Base-by-base conservation (phyloP, 1,140 invertebrate species). In the Metaphire vulgaris region DNA sequence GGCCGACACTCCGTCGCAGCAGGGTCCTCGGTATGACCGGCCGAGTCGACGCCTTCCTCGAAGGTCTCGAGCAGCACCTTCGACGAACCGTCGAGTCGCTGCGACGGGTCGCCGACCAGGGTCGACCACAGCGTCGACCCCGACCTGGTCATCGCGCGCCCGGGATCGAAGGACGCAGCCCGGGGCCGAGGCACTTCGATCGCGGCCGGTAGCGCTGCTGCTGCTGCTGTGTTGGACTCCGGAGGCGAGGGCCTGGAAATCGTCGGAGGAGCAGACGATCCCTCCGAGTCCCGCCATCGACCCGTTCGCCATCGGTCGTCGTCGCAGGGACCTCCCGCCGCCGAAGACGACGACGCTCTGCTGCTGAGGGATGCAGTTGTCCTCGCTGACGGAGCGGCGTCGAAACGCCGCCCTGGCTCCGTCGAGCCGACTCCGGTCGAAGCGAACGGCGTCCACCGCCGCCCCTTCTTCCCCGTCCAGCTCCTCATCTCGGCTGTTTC, bases 301-400 rank as follows among this genome's bases (percentile, higher is more conserved):
- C 6, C 41, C 41, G 21, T 56, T 56, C 41, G 6, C 41, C 41
- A 56, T 21, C 41, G 41, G 41, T 56, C 41, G 41, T n/a, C n/a
- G n/a, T n/a, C n/a, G n/a, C 66, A 74, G 33, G 2, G 68, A 66
- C 16, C 26, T 73, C 31, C 16, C 56, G n/a, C n/a, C n/a, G n/a
- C n/a, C n/a, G n/a, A n/a, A n/a, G 32, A 29, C 75, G 6, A 21
- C 26, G 31, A 26, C 69, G 68, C 41, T 41, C 15, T 32, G 29
- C 1, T 1, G 6, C 28, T 41, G 33, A 1, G 1, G 33, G 30
- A 33, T 26, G 30, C 33, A 33, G 69, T 71, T 71, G 56, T 78
- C 77, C 30, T 78, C 77, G 65, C 77, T 78, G 66, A 78, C 74
- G 67, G 77, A 78, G 26, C 77, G 66, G 15, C 77, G 65, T 56